Evolutionary conservation across 2,888 invertebrate species (phyloP).

Genomic region (Mantis religiosa): DNA sequence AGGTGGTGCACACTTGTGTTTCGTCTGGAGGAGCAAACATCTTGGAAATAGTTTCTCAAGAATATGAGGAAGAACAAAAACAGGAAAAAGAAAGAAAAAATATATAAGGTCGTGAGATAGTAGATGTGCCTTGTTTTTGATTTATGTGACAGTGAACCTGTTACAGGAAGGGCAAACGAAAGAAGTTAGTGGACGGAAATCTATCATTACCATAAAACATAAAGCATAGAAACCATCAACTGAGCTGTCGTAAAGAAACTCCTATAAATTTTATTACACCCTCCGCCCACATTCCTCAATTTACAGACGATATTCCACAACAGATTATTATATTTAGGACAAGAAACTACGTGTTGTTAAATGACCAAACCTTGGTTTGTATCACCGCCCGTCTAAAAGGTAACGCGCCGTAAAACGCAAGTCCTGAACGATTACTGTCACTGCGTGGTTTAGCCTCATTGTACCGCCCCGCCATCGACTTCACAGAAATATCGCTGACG

Average conservation of each 20-base stretch:
- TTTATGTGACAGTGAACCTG: not conserved
- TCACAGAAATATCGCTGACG: not conserved
- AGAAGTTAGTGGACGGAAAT: not conserved
- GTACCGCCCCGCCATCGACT: not conserved
- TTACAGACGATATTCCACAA: not conserved
- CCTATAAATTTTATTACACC: not conserved
- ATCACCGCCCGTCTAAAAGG: not conserved
- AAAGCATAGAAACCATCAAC: not conserved
- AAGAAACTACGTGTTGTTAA: not conserved
- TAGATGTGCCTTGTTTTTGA: not conserved
- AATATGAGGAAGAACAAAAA: not conserved
- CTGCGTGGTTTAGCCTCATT: not conserved
- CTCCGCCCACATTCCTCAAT: not conserved
- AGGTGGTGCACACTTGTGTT: not conserved
- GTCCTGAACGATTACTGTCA: not conserved
- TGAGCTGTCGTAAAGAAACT: not conserved
- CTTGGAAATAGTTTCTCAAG: not conserved
- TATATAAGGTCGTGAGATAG: not conserved
- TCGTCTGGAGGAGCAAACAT: not conserved
- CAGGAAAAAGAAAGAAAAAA: not conserved
- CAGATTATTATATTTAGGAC: not conserved
- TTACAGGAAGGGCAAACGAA: not conserved
- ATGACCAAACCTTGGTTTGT: not conserved
- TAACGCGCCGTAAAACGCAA: not conserved
- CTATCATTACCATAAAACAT: conserved; percentile 3